These are phyloP conservation scores for Nesidiocoris tenuis DNA, from an alignment of 2,888 invertebrate genomes.

Conservation along the genomic window DNA sequence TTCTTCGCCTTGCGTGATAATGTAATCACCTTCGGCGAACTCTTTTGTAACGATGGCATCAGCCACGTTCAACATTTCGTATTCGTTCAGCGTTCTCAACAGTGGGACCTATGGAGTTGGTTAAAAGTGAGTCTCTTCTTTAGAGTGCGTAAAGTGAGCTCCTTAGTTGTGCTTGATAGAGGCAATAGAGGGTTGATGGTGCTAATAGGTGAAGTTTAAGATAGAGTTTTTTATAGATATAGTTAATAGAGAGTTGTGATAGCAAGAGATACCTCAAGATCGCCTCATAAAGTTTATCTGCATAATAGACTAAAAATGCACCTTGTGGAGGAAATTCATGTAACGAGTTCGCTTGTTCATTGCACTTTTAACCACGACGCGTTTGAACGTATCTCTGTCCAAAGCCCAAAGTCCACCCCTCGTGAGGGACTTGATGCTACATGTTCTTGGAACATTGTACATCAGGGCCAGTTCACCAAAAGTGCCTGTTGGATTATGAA, in stretches of 20 bases:
- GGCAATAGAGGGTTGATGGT: too few relatives aligned
- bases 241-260: too few relatives aligned
- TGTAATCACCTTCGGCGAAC: conserved; percentile 4
- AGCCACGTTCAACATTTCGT: conserved; percentile 28
- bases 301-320: too few relatives aligned
- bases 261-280: too few relatives aligned
- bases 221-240: too few relatives aligned
- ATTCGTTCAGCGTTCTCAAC: conserved; percentile 26
- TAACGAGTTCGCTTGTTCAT: conserved; percentile 97
- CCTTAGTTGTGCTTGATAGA: too few relatives aligned
- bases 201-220: too few relatives aligned
- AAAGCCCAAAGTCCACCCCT: conserved; percentile 93
- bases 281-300: too few relatives aligned
- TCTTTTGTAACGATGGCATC: conserved; percentile 15
- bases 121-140: too few relatives aligned
- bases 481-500: too few relatives aligned
- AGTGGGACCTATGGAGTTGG: conserved; percentile 17
- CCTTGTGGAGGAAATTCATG: conserved; percentile 86
- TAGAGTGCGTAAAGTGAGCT: too few relatives aligned
- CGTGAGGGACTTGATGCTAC: conserved; percentile 80
- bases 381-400: conserved; percentile 94
- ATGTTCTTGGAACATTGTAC: conserved; percentile 96
- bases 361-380: conserved; percentile 92
- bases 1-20: conserved; percentile 30
- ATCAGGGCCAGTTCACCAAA: conserved; percentile 95